Conservation (phyloP, 2,113 vertebrate species). For the Ochotona curzoniae region DNA sequence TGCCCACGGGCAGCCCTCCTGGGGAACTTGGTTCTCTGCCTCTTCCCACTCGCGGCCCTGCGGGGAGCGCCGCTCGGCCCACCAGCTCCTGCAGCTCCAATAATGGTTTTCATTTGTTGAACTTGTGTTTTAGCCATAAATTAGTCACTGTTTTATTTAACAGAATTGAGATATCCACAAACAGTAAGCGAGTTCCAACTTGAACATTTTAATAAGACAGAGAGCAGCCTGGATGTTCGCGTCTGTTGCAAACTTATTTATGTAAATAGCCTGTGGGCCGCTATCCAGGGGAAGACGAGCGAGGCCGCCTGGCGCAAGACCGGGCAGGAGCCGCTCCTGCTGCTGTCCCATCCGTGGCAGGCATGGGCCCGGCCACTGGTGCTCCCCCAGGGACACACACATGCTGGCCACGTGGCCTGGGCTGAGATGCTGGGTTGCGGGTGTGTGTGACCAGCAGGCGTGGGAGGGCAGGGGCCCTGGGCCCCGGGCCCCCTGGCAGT, state of each 20-base stretch:
- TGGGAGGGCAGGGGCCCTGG: background rate
- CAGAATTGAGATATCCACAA: conserved; percentile 75
- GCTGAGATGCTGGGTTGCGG: too few relatives aligned
- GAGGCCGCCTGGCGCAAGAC: conserved; percentile 64
- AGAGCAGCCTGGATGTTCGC: conserved; percentile 71
- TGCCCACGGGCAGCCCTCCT: background rate
- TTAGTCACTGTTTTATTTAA: conserved; percentile 77
- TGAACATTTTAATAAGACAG: conserved; percentile 82
- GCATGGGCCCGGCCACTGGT: background rate
- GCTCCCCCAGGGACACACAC: too few relatives aligned
- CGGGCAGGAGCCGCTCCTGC: conserved; percentile 22
- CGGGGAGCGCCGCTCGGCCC: conserved; percentile 28
- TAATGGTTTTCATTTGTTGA: conserved; percentile 78
- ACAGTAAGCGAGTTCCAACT: conserved; percentile 80
- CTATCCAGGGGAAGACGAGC: conserved; percentile 51
- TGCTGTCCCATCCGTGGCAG: too few relatives aligned
- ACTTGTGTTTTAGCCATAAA: conserved; percentile 78
- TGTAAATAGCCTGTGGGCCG: conserved; percentile 77
- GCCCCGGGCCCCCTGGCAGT: rapidly evolving
- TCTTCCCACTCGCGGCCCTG: background rate
- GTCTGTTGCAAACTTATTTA: conserved; percentile 65
- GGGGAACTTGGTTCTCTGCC: conserved; percentile 25
- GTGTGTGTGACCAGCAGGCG: too few relatives aligned
- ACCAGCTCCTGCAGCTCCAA: conserved; percentile 13
- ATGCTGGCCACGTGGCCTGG: too few relatives aligned